Evolutionary conservation across 2,113 vertebrate species (phyloP).

Genomic region (Ophthalmolycus amberensis): DNA sequence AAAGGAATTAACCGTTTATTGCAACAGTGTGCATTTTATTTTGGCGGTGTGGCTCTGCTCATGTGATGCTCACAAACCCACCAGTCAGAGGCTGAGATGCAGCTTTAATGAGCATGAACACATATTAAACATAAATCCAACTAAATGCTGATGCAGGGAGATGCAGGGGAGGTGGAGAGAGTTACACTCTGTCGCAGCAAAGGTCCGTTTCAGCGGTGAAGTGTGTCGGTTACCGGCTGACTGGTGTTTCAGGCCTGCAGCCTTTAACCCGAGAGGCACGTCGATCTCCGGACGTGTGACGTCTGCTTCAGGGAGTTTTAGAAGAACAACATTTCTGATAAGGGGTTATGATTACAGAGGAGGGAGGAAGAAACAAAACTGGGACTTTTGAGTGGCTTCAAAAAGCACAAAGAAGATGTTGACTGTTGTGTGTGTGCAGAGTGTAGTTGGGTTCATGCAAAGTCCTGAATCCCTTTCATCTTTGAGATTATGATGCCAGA

Average conservation of each 20-base stretch:
- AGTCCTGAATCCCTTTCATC: not conserved
- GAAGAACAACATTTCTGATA: slow-evolving; percentile 9
- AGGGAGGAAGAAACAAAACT: not conserved
- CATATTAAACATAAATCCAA: too few species aligned
- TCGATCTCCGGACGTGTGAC: slow-evolving; percentile 28
- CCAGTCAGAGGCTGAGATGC: too few species aligned
- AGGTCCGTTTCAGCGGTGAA: too few species aligned
- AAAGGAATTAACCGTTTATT: not conserved
- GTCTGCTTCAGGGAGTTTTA: slow-evolving; percentile 23
- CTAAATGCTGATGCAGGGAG: too few species aligned
- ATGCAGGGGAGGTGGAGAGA: too few species aligned
- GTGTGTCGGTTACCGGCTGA: too few species aligned
- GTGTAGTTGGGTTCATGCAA: not conserved
- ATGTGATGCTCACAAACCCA: not conserved
- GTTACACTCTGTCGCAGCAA: too few species aligned
- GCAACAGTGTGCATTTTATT: not conserved
- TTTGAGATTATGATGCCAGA: not conserved
- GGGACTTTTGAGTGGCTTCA: not conserved
- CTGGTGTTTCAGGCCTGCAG: too few species aligned
- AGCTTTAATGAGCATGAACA: too few species aligned
- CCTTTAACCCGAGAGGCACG: not conserved
- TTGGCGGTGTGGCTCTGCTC: not conserved
- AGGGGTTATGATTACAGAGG: slow-evolving; percentile 9
- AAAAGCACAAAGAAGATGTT: not conserved
- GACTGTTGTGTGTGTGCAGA: not conserved